Evolutionary conservation across 1,140 invertebrate species (phyloP).

Genomic region (Gryllus bimaculatus): DNA sequence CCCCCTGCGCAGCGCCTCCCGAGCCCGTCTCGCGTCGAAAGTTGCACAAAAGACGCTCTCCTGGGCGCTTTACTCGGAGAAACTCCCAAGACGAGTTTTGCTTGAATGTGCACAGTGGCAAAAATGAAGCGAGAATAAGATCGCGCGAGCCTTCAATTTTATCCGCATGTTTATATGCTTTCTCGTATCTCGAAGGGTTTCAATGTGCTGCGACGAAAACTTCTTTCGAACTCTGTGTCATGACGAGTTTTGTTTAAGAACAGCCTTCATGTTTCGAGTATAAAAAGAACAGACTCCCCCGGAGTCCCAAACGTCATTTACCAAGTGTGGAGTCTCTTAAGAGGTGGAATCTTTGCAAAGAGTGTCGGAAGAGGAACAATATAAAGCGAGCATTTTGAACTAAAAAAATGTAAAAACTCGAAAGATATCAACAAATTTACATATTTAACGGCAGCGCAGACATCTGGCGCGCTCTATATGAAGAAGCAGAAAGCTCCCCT

Average conservation of each 20-base stretch:
- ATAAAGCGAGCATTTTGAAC: background rate
- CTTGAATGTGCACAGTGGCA: background rate
- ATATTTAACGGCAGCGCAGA: background rate
- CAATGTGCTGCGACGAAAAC: background rate
- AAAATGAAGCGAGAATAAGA: background rate
- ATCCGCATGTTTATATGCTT: background rate
- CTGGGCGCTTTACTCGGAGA: too few species aligned
- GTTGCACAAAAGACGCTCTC: too few species aligned
- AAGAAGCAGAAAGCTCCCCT: background rate
- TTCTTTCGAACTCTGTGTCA: background rate
- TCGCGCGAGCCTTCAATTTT: background rate
- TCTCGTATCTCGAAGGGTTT: background rate
- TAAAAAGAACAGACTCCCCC: background rate
- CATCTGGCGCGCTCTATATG: background rate
- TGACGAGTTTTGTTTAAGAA: background rate
- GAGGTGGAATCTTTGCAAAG: background rate
- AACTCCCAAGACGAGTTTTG: too few species aligned
- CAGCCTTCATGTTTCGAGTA: background rate
- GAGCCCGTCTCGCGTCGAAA: too few species aligned
- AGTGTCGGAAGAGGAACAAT: background rate
- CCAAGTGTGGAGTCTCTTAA: background rate
- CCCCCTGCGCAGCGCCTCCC: too few species aligned
- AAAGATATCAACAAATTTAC: background rate
- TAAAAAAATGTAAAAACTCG: background rate
- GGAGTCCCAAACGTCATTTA: too few species aligned